Conservation (phyloP, 2,888 invertebrate species). For the Thera obeliscata region DNA sequence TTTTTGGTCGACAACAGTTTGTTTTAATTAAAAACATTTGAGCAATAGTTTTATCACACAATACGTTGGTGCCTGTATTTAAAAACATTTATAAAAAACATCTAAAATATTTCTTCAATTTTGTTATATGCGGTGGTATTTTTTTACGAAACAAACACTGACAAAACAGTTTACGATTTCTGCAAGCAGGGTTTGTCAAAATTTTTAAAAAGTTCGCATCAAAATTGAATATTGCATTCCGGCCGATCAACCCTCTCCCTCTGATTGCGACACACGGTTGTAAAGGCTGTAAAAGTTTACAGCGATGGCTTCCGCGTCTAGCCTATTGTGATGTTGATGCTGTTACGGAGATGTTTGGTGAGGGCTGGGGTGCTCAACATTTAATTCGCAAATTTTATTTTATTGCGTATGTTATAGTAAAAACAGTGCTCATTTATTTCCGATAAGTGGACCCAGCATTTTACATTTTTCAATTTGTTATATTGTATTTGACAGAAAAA, state of each 20-base stretch:
- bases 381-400: constrained; percentile 13
- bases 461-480: no score
- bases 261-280: constrained; percentile 48
- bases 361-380: constrained; percentile 58
- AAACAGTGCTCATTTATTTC: no score
- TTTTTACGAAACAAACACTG: background rate
- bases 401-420: background rate
- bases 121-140: no score
- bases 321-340: constrained; percentile 75
- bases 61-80: no score
- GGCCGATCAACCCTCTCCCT: constrained; percentile 57
- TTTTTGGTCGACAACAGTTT: no score
- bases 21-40: no score
- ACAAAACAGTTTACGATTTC: background rate
- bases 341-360: constrained; percentile 21
- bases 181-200: constrained; percentile 2
- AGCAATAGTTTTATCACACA: no score
- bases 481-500: no score
- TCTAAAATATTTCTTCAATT: no score
- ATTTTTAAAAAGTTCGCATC: constrained; percentile 20
- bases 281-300: constrained; percentile 79
- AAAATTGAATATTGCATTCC: constrained; percentile 41
- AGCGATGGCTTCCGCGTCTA: constrained; percentile 71
- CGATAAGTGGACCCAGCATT: no score
- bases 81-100: no score